Evolutionary conservation across 1,140 invertebrate genomes (phyloP).

Genomic region (Leptinotarsa undecemlineata): DNA sequence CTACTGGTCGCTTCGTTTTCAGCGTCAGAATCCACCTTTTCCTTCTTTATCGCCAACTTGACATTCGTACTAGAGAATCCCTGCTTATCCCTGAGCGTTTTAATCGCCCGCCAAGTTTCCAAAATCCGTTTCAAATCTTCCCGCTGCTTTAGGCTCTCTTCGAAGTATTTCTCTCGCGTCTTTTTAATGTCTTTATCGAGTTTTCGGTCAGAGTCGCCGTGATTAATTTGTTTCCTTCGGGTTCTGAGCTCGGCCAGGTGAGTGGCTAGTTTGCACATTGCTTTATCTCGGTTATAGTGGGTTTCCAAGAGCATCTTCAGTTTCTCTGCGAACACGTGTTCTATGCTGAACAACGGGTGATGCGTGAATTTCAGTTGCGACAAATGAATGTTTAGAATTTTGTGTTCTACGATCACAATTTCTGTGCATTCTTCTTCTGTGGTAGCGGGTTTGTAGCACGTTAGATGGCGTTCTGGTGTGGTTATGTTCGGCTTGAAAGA

Average conservation of each 20-base stretch:
- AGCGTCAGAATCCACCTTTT: conserved; percentile 35
- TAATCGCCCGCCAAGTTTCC: conserved; percentile 54
- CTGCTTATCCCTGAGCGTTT: conserved; percentile 49
- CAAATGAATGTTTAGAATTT: conserved; percentile 52
- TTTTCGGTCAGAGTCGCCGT: conserved; percentile 33
- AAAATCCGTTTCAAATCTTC: conserved; percentile 50
- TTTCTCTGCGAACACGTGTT: conserved; percentile 54
- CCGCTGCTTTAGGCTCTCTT: conserved; percentile 50
- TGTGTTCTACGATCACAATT: conserved; percentile 45
- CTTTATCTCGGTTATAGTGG: conserved; percentile 39
- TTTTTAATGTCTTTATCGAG: conserved; percentile 45
- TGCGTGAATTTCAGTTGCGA: conserved; percentile 53
- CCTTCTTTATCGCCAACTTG: conserved; percentile 52
- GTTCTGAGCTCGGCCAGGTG: conserved; percentile 53
- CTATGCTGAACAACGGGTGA: conserved; percentile 55
- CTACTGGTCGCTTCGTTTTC: conserved; percentile 46
- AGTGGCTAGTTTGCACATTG: conserved; percentile 46
- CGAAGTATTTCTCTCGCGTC: conserved; percentile 50
- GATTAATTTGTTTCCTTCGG: conserved; percentile 41
- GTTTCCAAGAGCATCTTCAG: conserved; percentile 51
- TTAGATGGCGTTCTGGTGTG: conserved; percentile 24
- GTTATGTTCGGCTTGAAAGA: conserved; percentile 33
- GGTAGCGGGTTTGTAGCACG: conserved; percentile 26
- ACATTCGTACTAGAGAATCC: conserved; percentile 53
- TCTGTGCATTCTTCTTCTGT: conserved; percentile 39